A percentile compares a stretch with the other conserved stretches of the same genome.
phyloP scores from a whole-genome alignment of 2,888 invertebrate genomes.

The Cantharis flavilabris region DNA sequence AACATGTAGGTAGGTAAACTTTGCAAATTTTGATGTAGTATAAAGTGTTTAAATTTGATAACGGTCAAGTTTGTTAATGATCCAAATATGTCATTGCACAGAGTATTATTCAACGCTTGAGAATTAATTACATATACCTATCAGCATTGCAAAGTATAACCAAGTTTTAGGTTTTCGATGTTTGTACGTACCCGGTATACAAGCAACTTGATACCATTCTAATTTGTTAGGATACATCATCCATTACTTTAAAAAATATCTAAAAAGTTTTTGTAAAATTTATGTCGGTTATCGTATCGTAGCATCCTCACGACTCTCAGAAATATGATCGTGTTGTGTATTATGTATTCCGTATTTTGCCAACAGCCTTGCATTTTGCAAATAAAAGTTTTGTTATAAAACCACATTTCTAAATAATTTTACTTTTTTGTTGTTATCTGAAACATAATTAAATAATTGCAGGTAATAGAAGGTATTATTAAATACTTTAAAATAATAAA shows the following conservation, averaged over 20 bases:
- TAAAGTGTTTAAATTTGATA: not conserved
- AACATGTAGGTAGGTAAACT: not conserved
- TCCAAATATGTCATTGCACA: not conserved
- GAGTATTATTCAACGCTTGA: not conserved
- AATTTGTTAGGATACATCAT: not conserved
- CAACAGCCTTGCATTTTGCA: too few species aligned
- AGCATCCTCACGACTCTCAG: too few species aligned
- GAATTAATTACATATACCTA: not conserved
- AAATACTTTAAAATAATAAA: too few species aligned
- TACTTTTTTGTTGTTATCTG: too few species aligned
- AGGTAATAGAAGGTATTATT: too few species aligned
- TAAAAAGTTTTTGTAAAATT: too few species aligned
- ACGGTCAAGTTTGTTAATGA: not conserved
- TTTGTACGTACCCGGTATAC: not conserved
- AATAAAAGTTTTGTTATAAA: too few species aligned
- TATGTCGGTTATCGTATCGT: too few species aligned
- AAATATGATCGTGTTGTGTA: too few species aligned
- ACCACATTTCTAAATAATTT: too few species aligned
- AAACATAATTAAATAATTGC: too few species aligned
- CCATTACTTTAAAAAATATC: not conserved
- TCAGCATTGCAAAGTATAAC: not conserved
- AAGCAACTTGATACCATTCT: not conserved
- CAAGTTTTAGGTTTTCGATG: not conserved
- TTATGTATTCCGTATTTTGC: too few species aligned
- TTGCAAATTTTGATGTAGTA: not conserved